Evolutionary conservation across 2,797 vertebrate species (phyloP), one percentile per base, ranked within the genome.

Genomic region (Helostoma temminkii): DNA sequence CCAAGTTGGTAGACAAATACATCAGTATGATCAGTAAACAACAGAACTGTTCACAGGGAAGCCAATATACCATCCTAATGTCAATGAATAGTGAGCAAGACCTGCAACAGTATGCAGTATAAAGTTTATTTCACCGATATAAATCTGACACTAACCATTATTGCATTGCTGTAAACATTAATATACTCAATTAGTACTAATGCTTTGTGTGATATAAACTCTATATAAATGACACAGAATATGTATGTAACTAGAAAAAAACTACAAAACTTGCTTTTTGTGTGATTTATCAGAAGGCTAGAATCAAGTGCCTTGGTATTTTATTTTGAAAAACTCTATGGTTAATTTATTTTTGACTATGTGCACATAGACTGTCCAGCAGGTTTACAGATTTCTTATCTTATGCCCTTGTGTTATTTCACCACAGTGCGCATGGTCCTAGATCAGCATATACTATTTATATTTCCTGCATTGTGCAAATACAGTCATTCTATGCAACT

Each of bases 381-480:
- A 80, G 50, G 72, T 84, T 84, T 83, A 57, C 49, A 49, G 58
- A 26, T 48, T 66, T 63, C 66, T 47, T 71, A 71, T 86, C 70
- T 60, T 62, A 57, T 71, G 76, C 58, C 84, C 76, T 71, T 0
- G 1, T 56, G 81, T 77, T 66, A 74, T 83, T 77, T 82, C 37
- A 41, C 34, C 0, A 84, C 72, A 71, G 71, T 81, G 87, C 62
- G 57, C 79, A 87, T 78, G 76, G 55, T 50, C 70, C 82, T 84
- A 83, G 80, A 87, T 93, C 92, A 93, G 89, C 90, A 92, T 76
- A 81, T 86, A 81, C 89, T 91, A 92, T 91, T 92, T 91, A 83
- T 91, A 89, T 89, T 84, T 84, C 55, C 69, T 84, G 84, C 80
- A 87, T 76, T 85, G 78, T 90, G 85, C 72, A 89, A 78, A 87